These are phyloP conservation scores for Boloria selene DNA, from an alignment of 2,888 invertebrate species.

Conservation along the genomic window DNA sequence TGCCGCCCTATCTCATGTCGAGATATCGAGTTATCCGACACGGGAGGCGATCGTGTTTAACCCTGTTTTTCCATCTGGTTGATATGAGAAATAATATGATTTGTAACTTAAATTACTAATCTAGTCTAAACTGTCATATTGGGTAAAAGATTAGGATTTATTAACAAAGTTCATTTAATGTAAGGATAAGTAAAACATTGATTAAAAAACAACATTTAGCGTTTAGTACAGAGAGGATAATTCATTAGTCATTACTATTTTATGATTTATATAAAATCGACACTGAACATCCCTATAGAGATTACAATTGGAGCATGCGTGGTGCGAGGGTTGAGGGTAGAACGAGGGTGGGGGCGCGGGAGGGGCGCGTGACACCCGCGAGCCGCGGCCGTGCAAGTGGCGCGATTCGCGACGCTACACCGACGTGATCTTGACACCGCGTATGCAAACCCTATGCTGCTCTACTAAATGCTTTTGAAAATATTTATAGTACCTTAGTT, in stretches of 20 bases:
- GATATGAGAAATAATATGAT: slow-evolving; percentile 43
- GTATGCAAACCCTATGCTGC: slow-evolving; percentile 68
- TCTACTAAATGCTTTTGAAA: slow-evolving; percentile 44
- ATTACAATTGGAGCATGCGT: slow-evolving; percentile 83
- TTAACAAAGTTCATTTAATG: too few relatives aligned
- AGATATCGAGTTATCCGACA: slow-evolving; percentile 77
- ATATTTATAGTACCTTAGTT: too few relatives aligned
- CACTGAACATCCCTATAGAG: slow-evolving; percentile 78
- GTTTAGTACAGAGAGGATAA: not conserved
- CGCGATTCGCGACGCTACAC: slow-evolving; percentile 56
- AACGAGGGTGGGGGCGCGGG: slow-evolving; percentile 65
- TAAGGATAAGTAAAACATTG: not conserved
- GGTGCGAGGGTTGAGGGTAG: slow-evolving; percentile 74
- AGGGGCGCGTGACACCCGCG: slow-evolving; percentile 55
- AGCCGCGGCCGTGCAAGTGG: slow-evolving; percentile 51
- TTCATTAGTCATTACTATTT: not conserved
- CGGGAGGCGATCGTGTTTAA: slow-evolving; percentile 63
- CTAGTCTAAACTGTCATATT: not conserved
- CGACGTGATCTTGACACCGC: slow-evolving; percentile 81
- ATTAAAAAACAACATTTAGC: not conserved
- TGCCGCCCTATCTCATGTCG: slow-evolving; percentile 76
- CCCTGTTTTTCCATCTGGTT: slow-evolving; percentile 55
- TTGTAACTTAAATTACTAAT: not conserved
- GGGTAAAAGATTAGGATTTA: not conserved
- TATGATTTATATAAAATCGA: slow-evolving; percentile 54